Conservation (phyloP, 1,140 invertebrate genomes). For the Procambarus virginalis region DNA sequence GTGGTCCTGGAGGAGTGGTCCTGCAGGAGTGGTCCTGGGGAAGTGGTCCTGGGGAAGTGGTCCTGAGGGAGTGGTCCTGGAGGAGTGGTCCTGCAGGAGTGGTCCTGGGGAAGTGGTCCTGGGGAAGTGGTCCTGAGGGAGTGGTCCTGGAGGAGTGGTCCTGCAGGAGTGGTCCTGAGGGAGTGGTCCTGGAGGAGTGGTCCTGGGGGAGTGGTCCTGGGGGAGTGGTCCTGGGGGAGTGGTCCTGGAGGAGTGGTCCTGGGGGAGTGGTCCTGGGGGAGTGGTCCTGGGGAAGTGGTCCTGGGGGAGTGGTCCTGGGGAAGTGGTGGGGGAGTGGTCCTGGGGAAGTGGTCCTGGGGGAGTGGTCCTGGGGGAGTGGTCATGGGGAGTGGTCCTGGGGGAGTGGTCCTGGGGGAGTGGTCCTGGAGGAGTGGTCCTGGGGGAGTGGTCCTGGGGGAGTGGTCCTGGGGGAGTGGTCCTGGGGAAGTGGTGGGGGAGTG, state of each 20-base stretch:
- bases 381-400: too few relatives aligned
- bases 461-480: too few relatives aligned
- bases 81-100: too few relatives aligned
- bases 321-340: background rate
- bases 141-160: background rate
- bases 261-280: background rate
- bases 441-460: too few relatives aligned
- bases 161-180: background rate
- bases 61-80: too few relatives aligned
- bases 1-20: too few relatives aligned
- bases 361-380: background rate
- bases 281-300: background rate
- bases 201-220: background rate
- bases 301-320: background rate
- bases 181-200: background rate
- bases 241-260: background rate
- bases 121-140: background rate
- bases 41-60: too few relatives aligned
- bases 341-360: background rate
- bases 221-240: background rate
- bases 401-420: too few relatives aligned
- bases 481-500: too few relatives aligned
- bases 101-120: too few relatives aligned
- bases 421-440: too few relatives aligned
- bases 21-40: too few relatives aligned